phyloP scores from a whole-genome alignment of 1,140 invertebrate species.

The Drosophila sucinea region DNA sequence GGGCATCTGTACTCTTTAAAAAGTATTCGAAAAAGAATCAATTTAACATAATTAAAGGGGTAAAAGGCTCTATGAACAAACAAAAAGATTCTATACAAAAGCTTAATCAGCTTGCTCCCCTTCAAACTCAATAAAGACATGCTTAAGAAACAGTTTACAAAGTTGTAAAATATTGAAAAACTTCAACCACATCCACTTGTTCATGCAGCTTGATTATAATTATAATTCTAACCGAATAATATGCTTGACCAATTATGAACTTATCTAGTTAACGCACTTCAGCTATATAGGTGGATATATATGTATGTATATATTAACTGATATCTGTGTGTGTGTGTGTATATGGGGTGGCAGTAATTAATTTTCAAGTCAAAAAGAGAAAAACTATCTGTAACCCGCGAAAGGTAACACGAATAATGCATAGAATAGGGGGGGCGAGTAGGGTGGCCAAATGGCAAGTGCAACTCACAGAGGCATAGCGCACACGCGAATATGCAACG shows the following conservation, averaged over 20 bases:
- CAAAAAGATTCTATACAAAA: too few relatives aligned
- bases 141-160: not conserved
- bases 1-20: too few relatives aligned
- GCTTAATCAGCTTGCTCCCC: not conserved
- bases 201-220: not conserved
- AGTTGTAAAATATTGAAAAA: not conserved
- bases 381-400: conserved; percentile 7
- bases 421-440: not conserved
- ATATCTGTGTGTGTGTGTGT: not conserved
- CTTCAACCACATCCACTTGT: not conserved
- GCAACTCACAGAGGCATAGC: conserved; percentile 63
- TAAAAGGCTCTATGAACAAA: too few relatives aligned
- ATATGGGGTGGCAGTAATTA: conserved; percentile 5
- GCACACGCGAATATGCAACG: conserved; percentile 77
- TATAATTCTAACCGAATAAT: conserved; percentile 6
- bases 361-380: conserved; percentile 12
- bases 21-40: too few relatives aligned
- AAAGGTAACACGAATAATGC: conserved; percentile 27
- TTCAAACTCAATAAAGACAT: not conserved
- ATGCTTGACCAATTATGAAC: conserved; percentile 18
- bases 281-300: not conserved
- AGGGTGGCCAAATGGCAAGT: not conserved
- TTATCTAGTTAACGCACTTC: conserved; percentile 14
- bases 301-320: not conserved
- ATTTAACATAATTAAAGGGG: too few relatives aligned